A percentile compares a stretch with the other conserved stretches of the same genome.
phyloP scores from a whole-genome alignment of 2,888 invertebrate genomes.

The Fragum whitleyi region DNA sequence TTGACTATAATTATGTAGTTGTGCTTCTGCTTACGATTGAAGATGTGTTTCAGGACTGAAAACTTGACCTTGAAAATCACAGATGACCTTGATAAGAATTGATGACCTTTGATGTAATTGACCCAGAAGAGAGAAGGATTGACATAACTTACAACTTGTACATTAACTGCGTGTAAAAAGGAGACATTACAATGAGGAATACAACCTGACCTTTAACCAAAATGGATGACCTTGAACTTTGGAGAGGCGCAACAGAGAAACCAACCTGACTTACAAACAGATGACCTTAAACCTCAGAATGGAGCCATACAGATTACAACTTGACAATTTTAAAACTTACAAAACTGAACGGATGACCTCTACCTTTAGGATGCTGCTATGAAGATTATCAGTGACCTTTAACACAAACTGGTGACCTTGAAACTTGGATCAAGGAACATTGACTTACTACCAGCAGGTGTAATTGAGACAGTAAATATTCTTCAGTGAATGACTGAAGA shows the following conservation, averaged over 20 bases:
- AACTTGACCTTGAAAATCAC: slow-evolving; percentile 21
- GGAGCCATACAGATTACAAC: too few relatives aligned
- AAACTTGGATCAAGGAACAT: too few relatives aligned
- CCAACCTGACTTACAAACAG: background rate
- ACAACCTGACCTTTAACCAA: slow-evolving; percentile 9
- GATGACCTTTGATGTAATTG: slow-evolving; percentile 8
- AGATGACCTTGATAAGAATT: slow-evolving; percentile 4
- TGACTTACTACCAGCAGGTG: too few relatives aligned
- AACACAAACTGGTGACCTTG: too few relatives aligned
- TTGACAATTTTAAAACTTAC: too few relatives aligned
- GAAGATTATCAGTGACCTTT: background rate
- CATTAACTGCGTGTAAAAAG: background rate
- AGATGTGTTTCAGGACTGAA: slow-evolving; percentile 24
- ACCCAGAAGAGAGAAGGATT: background rate
- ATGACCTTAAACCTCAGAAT: too few relatives aligned
- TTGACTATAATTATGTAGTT: too few relatives aligned
- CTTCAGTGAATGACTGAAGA: too few relatives aligned
- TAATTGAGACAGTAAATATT: too few relatives aligned
- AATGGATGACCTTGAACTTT: slow-evolving; percentile 13
- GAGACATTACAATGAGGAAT: background rate
- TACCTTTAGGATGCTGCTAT: background rate
- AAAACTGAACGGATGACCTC: background rate
- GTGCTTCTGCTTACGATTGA: too few relatives aligned
- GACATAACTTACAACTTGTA: slow-evolving; percentile 7
- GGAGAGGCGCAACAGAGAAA: background rate